Evolutionary conservation across 2,888 invertebrate genomes (phyloP).

Genomic region (Embidobia sp.): DNA sequence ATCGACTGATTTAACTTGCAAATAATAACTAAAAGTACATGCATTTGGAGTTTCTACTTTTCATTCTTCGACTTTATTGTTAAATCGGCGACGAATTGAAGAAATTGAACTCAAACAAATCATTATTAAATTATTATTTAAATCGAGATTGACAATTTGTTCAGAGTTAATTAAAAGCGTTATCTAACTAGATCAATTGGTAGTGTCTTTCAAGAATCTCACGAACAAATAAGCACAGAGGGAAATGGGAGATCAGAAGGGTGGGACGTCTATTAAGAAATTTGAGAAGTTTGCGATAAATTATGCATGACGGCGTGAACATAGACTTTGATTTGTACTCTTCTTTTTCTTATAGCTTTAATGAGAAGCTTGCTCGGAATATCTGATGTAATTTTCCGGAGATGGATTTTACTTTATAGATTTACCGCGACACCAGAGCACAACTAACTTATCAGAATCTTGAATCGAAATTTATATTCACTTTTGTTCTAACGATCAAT

Average conservation of each 20-base stretch:
- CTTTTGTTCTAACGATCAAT: conserved; percentile 9
- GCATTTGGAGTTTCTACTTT: background rate
- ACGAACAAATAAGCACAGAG: conserved; percentile 33
- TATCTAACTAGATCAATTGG: conserved; percentile 29
- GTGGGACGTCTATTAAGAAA: conserved; percentile 58
- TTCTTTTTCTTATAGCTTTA: conserved; percentile 49
- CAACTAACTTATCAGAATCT: conserved; percentile 3
- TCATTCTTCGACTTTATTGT: background rate
- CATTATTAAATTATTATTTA: background rate
- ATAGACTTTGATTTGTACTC: conserved; percentile 56
- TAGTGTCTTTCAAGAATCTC: conserved; percentile 24
- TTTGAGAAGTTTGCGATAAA: conserved; percentile 59
- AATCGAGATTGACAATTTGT: conserved; percentile 3
- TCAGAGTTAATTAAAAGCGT: conserved; percentile 20
- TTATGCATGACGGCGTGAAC: conserved; percentile 49
- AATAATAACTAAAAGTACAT: background rate
- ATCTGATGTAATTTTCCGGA: conserved; percentile 56
- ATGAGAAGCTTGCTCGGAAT: conserved; percentile 61
- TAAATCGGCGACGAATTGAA: background rate
- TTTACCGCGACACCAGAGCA: conserved; percentile 26
- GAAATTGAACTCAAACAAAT: background rate
- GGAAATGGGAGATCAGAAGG: conserved; percentile 30
- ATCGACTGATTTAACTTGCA: background rate
- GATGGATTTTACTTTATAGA: conserved; percentile 53
- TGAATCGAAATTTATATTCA: conserved; percentile 33